Evolutionary conservation across 2,888 invertebrate species (phyloP).

Genomic region (Chymomyza amoena): DNA sequence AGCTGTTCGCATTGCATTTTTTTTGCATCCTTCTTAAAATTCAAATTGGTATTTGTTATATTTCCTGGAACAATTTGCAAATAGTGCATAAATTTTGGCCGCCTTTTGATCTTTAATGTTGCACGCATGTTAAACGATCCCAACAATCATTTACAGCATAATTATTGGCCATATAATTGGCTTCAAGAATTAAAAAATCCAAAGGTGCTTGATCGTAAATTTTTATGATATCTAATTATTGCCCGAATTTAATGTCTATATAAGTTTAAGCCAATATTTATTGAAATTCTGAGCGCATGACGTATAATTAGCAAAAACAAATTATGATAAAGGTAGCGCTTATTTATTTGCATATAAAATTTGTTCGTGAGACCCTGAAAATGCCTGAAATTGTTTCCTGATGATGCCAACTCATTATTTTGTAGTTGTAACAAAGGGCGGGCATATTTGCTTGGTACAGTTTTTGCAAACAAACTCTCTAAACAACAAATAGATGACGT

Average conservation of each 20-base stretch:
- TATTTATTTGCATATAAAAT: background rate
- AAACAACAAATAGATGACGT: slow-evolving; percentile 1
- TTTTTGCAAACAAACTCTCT: background rate
- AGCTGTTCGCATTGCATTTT: no score
- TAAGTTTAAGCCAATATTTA: no score
- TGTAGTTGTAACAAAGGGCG: slow-evolving; percentile 22
- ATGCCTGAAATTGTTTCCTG: slow-evolving; percentile 31
- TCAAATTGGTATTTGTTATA: background rate
- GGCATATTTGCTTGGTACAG: background rate
- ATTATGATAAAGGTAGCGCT: background rate
- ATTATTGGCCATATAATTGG: background rate
- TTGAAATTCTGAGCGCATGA: no score
- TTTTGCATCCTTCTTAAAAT: background rate
- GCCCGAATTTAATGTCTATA: no score
- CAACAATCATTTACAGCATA: background rate
- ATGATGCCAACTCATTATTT: slow-evolving; percentile 20
- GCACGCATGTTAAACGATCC: background rate
- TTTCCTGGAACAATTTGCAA: background rate
- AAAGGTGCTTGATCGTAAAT: no score
- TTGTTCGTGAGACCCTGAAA: background rate
- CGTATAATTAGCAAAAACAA: background rate
- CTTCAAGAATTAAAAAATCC: no score
- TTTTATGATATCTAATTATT: no score
- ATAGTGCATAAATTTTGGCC: background rate
- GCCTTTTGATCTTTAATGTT: background rate